Evolutionary conservation across 2,113 vertebrate genomes (phyloP), one percentile per base, ranked within the genome.

Genomic region (Herpailurus yagouaroundi): DNA sequence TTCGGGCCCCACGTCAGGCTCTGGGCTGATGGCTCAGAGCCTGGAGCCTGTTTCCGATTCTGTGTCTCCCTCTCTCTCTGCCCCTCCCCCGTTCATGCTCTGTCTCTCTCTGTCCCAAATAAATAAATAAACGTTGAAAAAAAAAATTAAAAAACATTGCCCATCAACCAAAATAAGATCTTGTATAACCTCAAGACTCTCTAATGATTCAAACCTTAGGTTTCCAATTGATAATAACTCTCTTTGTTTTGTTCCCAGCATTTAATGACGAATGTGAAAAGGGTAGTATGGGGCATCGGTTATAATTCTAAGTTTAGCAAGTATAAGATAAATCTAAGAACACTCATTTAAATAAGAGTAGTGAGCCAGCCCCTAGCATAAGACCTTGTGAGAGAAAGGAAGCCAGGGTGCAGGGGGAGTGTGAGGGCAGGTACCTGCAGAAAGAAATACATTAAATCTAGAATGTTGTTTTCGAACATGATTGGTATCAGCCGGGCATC

Each of bases 401-500:
- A 90, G 50, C 18, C 48, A 48, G 52, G 19, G 15, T 31, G 25
- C 80, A 74, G 48, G 48, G 13, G 25, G 33, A 69, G n/a, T 29
- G 8, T 29, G 50, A 92, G 36, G 21, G 55, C 80, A 82, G 48
- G 48, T 74, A 82, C 15, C 60, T 31, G 7, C 36, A 71, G 80
- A 64, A 38, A 96, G 55, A 92, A 74, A 92, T 60, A 50, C 66
- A 92, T 91, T 86, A 95, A 85, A 77, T 86, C 66, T 27, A 85
- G 63, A 71, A 85, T 89, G 60, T 63, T 97, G 74, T 85, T 96
- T 92, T 29, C 86, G 76, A 41, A 86, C 50, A 31, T 80, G 41
- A 83, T 94, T 45, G 48, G 29, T 73, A 94, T 94, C 86, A 86
- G 33, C 27, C 3, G 1, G 66, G 73, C 71, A 80, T 60, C 79